Percentiles rank a stretch among this genome's conserved stretches.
Evolutionary conservation across 2,888 invertebrate genomes (phyloP).

Genomic region (Cosmorhoe ocellata): DNA sequence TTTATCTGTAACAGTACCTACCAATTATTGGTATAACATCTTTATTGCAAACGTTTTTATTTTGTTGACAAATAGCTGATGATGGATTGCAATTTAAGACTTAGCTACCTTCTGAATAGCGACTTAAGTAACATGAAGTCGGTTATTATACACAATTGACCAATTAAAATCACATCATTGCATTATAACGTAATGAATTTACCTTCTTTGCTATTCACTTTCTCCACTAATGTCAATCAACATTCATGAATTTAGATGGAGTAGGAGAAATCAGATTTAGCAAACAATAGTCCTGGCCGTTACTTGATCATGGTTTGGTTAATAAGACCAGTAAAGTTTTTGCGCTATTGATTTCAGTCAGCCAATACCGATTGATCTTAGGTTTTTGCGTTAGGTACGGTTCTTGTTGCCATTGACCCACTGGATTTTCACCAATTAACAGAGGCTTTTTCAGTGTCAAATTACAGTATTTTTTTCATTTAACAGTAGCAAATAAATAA

Average conservation of each 20-base stretch:
- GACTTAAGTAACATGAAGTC: conserved; percentile 32
- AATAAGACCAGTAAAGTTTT: conserved; percentile 51
- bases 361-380: conserved; percentile 49
- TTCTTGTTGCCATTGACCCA: conserved; percentile 65
- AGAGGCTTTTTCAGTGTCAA: conserved; percentile 43
- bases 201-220: conserved; percentile 47
- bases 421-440: conserved; percentile 65
- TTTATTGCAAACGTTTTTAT: too few species aligned
- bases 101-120: conserved; percentile 19
- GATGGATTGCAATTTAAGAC: conserved; percentile 29
- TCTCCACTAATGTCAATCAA: conserved; percentile 48
- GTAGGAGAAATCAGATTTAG: conserved; percentile 37
- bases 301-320: conserved; percentile 37
- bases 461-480: conserved; percentile 12
- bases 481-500: too few species aligned
- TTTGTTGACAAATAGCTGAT: conserved; percentile 26
- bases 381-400: conserved; percentile 45
- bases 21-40: too few species aligned
- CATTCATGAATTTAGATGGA: conserved; percentile 39
- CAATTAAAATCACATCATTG: conserved; percentile 55
- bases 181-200: conserved; percentile 44
- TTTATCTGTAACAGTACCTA: too few species aligned
- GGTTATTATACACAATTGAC: conserved; percentile 45
- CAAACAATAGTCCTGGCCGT: conserved; percentile 42
- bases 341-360: conserved; percentile 45